Base-by-base conservation (phyloP, 2,888 invertebrate species). In the Archips crataeganus region DNA sequence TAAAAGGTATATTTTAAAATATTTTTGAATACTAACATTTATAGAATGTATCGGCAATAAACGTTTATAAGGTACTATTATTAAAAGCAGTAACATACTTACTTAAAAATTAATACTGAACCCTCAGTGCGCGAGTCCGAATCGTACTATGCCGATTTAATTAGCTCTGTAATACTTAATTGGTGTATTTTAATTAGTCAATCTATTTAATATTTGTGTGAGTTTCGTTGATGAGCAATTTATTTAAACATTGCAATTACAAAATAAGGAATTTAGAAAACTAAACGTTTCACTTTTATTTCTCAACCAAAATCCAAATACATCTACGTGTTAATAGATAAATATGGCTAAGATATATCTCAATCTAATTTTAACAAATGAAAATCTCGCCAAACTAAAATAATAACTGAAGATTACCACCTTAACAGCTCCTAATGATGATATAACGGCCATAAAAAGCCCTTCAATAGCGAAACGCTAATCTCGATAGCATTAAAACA, bases 401-500 rank as follows among this genome's bases (percentile, higher is more conserved):
- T 51, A 66, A 71, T 63, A 65, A 42, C 49, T 54, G 36, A 54
- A 23, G 62, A 68, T 74, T 73, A 49, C 47, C 57, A 13, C 51
- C 36, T 23, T 59, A 72, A 75, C 45, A 62, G 39, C 36, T 59
- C 63, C 59, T 74, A 73, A 69, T 73, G 49, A 64, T 64, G 69
- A 69, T 73, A 73, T 65, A 74, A 51, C 8, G 74, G 39, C 64
- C 49, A 70, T 74, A 65, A 69, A 74, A 65, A 65, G 64, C 23
- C 34, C 71, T 64, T 34, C 64, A 77, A 82, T 82, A 80, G 81
- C 78, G 77, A 83, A 84, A 85, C 80, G 86, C 86, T 91, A 88
- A 92, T 90, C 88, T 87, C 88, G 85, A 89, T 87, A 84, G 87
- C 85, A 84, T 81, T 87, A 84, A 89, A 87, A 82, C 85, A 86